Evolutionary conservation across 2,888 invertebrate species (phyloP).

Genomic region (Physocephala rufipes): DNA sequence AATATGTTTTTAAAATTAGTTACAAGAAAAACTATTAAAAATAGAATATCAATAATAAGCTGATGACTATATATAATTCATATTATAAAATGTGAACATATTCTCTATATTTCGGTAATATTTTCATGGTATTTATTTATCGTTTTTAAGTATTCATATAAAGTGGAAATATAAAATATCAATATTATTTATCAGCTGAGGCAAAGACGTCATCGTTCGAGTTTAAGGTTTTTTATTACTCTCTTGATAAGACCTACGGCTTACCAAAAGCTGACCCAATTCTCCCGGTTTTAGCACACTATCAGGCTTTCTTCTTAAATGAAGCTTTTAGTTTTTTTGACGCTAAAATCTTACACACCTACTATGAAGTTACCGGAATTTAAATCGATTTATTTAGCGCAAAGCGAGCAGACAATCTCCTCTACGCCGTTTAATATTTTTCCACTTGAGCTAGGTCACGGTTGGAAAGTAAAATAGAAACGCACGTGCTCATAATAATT

Average conservation of each 20-base stretch:
- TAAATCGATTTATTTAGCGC: constrained; percentile 4
- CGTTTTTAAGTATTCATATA: no score
- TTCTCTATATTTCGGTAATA: no score
- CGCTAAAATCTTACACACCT: background rate
- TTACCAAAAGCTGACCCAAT: background rate
- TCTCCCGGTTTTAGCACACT: background rate
- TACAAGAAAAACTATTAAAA: no score
- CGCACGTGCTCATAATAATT: constrained; percentile 33
- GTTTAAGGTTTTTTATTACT: background rate
- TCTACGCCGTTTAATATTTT: constrained; percentile 2
- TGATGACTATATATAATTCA: no score
- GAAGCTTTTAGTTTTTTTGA: background rate
- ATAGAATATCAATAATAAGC: no score
- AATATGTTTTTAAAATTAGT: no score
- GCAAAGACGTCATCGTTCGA: constrained; percentile 1
- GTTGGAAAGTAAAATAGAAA: constrained; percentile 14
- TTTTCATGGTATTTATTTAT: no score
- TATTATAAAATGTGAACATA: no score
- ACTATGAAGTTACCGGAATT: background rate
- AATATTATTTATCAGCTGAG: background rate
- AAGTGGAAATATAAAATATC: no score
- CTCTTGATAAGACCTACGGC: background rate
- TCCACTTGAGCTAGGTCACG: constrained; percentile 37
- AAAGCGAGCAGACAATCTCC: background rate
- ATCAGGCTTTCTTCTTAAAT: background rate